phyloP scores from a whole-genome alignment of 2,113 vertebrate species.

The Rhinolophus ferrumequinum region DNA sequence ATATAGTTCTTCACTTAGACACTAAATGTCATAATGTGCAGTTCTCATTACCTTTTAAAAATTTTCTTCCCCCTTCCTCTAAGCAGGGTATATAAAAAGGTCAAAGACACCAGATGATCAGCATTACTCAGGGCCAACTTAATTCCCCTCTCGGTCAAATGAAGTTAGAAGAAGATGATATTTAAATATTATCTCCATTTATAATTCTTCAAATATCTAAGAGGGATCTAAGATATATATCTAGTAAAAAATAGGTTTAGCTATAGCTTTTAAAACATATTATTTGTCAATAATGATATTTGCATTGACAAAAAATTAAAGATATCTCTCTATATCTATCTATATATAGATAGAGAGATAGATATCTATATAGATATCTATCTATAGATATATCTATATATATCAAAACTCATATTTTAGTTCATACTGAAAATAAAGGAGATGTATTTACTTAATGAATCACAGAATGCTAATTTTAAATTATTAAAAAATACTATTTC shows the following conservation, averaged over 20 bases:
- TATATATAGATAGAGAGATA: too few relatives aligned
- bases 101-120: conserved; percentile 77
- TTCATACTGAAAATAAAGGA: not conserved
- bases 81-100: conserved; percentile 76
- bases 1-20: conserved; percentile 52
- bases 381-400: too few relatives aligned
- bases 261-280: not conserved
- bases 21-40: conserved; percentile 69
- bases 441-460: conserved; percentile 55
- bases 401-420: not conserved
- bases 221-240: not conserved
- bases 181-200: conserved; percentile 67
- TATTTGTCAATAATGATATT: not conserved
- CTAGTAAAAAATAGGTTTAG: conserved; percentile 25
- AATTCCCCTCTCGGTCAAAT: conserved; percentile 77
- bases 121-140: conserved; percentile 75
- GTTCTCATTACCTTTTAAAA: conserved; percentile 59
- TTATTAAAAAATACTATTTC: not conserved
- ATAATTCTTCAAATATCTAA: conserved; percentile 38
- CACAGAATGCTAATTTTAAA: not conserved
- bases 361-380: too few relatives aligned
- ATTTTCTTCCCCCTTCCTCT: conserved; percentile 58
- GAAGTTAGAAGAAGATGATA: conserved; percentile 70
- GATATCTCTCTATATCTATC: not conserved
- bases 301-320: conserved; percentile 14